These are phyloP conservation scores for Chlorodrepanis virens DNA, from an alignment of 2,113 vertebrate genomes.

Conservation along the genomic window DNA sequence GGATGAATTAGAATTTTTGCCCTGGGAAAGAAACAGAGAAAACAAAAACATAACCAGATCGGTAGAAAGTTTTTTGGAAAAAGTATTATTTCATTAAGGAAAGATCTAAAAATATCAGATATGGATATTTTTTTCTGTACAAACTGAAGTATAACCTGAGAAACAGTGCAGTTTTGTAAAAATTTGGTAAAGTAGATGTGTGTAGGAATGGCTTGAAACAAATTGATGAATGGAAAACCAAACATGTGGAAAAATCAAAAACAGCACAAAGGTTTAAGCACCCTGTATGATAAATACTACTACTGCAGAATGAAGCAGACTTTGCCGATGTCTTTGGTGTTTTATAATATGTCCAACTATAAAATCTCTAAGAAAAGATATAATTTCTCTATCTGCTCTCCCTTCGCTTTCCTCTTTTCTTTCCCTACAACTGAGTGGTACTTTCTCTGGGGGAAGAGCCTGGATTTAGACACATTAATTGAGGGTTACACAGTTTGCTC, in stretches of 20 bases:
- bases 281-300: neutral
- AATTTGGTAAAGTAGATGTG: neutral
- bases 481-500: neutral
- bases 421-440: neutral
- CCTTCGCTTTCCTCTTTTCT: neutral
- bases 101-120: neutral
- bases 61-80: neutral
- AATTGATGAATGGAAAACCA: neutral
- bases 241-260: neutral
- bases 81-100: neutral
- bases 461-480: constrained; percentile 9
- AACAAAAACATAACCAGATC: constrained; percentile 11
- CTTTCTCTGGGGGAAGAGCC: neutral
- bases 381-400: neutral
- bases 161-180: neutral
- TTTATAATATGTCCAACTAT: neutral
- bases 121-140: neutral
- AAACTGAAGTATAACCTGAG: neutral
- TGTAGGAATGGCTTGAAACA: neutral
- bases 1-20: constrained; percentile 45
- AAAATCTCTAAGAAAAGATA: neutral
- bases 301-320: neutral
- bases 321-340: neutral
- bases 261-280: neutral
- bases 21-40: constrained; percentile 26